Percentiles rank a stretch among this genome's conserved stretches.
Conservation (phyloP, 2,113 vertebrate genomes). For the Cnemophilus loriae region DNA sequence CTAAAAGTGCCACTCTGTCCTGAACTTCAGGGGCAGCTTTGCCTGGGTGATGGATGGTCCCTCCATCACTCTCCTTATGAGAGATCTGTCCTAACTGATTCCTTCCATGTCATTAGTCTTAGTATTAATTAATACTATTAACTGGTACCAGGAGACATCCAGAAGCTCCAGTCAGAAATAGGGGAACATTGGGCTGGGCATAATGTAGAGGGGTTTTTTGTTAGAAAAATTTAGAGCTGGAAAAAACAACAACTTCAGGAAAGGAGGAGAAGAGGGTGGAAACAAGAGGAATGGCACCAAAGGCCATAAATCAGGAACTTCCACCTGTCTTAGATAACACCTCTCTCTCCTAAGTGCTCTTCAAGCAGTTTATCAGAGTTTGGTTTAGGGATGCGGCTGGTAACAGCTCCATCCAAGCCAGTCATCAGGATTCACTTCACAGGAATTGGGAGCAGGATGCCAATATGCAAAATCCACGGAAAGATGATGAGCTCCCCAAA, state of each 20-base stretch:
- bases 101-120: background rate
- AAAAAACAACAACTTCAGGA: background rate
- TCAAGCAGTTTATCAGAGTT: background rate
- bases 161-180: background rate
- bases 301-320: background rate
- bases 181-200: background rate
- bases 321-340: background rate
- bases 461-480: background rate
- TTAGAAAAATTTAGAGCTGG: background rate
- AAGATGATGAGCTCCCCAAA: background rate
- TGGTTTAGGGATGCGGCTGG: background rate
- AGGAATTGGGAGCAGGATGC: background rate
- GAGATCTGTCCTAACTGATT: background rate
- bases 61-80: background rate
- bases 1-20: background rate
- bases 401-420: background rate
- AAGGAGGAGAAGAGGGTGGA: background rate
- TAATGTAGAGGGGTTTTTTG: rapidly evolving
- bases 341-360: background rate
- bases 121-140: background rate
- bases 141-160: background rate
- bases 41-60: background rate
- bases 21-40: background rate
- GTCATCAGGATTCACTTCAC: background rate
- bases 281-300: background rate